These are phyloP conservation scores for Scaeva pyrastri DNA, from an alignment of 2,888 invertebrate genomes.

Conservation along the genomic window DNA sequence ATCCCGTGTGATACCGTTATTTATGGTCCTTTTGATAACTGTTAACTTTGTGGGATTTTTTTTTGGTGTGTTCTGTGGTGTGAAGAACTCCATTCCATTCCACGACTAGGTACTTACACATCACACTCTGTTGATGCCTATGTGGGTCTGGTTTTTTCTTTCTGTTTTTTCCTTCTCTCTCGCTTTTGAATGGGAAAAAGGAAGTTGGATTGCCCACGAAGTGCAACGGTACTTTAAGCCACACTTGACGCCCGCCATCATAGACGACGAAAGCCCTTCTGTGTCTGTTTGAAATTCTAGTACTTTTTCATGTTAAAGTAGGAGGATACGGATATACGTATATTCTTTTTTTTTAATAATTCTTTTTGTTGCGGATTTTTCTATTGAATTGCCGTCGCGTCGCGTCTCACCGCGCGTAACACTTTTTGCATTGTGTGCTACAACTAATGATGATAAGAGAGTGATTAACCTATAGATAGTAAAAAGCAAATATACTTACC, in stretches of 20 bases:
- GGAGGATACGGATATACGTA: too few relatives aligned
- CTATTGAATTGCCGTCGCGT: conserved; percentile 33
- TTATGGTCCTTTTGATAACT: conserved; percentile 27
- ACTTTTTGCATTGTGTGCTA: not conserved
- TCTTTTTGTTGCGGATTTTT: conserved; percentile 28
- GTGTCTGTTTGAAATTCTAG: conserved; percentile 39
- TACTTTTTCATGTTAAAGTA: conserved; percentile 3
- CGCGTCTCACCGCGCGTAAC: conserved; percentile 35
- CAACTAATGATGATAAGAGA: conserved; percentile 34
- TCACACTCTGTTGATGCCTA: not conserved
- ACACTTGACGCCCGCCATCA: conserved; percentile 60
- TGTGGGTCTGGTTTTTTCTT: conserved; percentile 62
- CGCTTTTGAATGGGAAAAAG: conserved; percentile 43
- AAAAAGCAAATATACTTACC: conserved; percentile 37
- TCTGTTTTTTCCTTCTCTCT: conserved; percentile 36
- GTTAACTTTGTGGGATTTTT: not conserved
- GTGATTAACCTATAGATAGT: conserved; percentile 27
- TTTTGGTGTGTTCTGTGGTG: not conserved
- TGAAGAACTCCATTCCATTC: conserved; percentile 16
- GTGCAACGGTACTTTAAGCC: conserved; percentile 47
- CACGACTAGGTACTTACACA: not conserved
- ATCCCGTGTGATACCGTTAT: conserved; percentile 1
- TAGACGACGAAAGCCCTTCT: conserved; percentile 51
- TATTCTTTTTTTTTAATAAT: conserved; percentile 22
- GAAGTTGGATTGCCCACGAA: conserved; percentile 61